Evolutionary conservation across 2,888 invertebrate genomes (phyloP).

Genomic region (Fragum fragum): DNA sequence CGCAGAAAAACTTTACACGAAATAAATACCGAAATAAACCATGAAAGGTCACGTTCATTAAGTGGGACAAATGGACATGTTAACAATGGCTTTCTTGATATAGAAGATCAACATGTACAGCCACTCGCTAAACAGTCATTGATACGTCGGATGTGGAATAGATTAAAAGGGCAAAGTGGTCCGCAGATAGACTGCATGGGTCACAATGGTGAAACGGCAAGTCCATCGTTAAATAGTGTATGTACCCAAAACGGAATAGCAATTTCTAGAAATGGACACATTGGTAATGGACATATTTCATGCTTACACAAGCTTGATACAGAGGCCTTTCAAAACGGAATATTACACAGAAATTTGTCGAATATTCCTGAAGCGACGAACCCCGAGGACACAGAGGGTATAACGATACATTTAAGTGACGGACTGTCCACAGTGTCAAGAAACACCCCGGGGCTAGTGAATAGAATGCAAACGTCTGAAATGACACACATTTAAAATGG

Average conservation of each 20-base stretch:
- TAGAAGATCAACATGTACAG: not conserved
- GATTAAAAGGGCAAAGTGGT: not conserved
- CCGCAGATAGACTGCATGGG: not conserved
- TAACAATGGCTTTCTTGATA: not conserved
- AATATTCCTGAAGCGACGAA: not conserved
- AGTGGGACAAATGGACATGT: not conserved
- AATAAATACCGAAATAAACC: conserved; percentile 45
- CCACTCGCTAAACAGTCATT: not conserved
- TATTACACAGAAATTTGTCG: not conserved
- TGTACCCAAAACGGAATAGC: not conserved
- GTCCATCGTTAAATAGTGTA: not conserved
- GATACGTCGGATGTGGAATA: not conserved
- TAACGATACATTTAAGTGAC: not conserved
- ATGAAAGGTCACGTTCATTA: conserved; percentile 21
- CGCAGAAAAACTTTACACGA: conserved; percentile 40
- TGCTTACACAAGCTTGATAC: not conserved
- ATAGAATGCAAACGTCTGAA: not conserved
- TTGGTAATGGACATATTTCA: not conserved
- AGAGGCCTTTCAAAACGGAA: not conserved
- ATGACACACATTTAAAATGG: conserved; percentile 22
- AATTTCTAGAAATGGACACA: not conserved
- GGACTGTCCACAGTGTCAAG: not conserved
- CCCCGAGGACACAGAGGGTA: not conserved
- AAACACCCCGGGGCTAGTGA: not conserved
- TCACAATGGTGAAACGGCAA: not conserved